A percentile compares a stretch with the other conserved stretches of the same genome.
Evolutionary conservation across 2,113 vertebrate species (phyloP).

Genomic region (Dolichotis patagonum): DNA sequence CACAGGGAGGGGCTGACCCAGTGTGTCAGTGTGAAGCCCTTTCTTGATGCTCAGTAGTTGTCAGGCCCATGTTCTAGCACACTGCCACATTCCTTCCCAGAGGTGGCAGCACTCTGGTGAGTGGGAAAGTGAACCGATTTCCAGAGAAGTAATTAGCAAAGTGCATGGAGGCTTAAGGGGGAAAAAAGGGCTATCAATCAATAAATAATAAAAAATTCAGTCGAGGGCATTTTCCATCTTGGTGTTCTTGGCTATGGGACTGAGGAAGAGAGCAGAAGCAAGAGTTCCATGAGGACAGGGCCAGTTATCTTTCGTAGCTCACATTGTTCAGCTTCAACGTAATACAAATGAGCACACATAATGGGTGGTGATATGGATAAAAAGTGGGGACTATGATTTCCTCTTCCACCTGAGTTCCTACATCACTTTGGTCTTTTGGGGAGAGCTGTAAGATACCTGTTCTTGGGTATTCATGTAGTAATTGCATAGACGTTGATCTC

Average conservation of each 20-base stretch:
- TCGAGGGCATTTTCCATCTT: slow-evolving; percentile 70
- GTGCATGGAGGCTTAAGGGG: slow-evolving; percentile 53
- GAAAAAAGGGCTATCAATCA: slow-evolving; percentile 64
- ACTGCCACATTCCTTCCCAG: slow-evolving; percentile 64
- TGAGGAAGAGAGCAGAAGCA: neutral
- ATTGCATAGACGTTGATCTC: slow-evolving; percentile 72
- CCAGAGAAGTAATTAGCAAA: slow-evolving; percentile 80
- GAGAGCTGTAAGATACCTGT: slow-evolving; percentile 39
- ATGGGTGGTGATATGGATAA: neutral
- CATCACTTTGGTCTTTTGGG: slow-evolving; percentile 37
- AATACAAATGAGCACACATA: neutral
- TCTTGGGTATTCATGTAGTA: slow-evolving; percentile 44
- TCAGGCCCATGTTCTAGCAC: slow-evolving; percentile 13
- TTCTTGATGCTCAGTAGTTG: neutral
- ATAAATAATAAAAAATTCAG: slow-evolving; percentile 80
- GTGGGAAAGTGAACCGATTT: slow-evolving; percentile 62
- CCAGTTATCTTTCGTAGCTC: slow-evolving; percentile 2
- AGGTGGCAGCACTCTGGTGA: slow-evolving; percentile 59
- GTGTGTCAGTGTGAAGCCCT: neutral
- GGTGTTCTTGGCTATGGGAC: slow-evolving; percentile 60
- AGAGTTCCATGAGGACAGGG: slow-evolving; percentile 43
- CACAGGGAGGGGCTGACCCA: neutral
- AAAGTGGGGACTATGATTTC: neutral
- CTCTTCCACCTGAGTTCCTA: slow-evolving; percentile 22
- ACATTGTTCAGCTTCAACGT: neutral